Conservation (phyloP, 2,888 invertebrate genomes). For the Leptinotarsa rubiginosa region DNA sequence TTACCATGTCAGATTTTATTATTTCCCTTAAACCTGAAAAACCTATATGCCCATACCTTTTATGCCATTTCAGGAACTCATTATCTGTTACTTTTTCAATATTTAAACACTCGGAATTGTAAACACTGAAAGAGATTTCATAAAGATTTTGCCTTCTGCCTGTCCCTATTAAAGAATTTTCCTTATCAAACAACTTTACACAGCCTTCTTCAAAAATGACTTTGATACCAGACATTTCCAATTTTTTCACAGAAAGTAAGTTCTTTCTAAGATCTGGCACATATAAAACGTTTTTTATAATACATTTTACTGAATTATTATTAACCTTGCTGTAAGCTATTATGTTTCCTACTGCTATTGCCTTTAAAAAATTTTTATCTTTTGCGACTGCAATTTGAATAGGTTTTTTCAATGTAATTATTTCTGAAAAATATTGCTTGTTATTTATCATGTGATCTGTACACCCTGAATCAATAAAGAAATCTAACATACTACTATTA, state of each 20-base stretch:
- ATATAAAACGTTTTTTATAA: constrained; percentile 43
- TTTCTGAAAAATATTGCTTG: not conserved
- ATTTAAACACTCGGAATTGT: constrained; percentile 35
- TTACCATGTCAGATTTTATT: constrained; percentile 6
- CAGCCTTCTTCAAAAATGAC: constrained; percentile 36
- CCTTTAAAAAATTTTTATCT: constrained; percentile 20
- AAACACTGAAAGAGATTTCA: constrained; percentile 35
- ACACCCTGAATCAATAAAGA: constrained; percentile 2
- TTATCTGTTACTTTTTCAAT: constrained; percentile 14
- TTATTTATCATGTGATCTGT: not conserved
- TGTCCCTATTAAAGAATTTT: constrained; percentile 27
- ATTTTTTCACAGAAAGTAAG: constrained; percentile 34
- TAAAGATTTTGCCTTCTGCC: constrained; percentile 39
- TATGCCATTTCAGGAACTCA: constrained; percentile 20
- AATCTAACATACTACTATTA: not conserved
- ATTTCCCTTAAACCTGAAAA: constrained; percentile 16
- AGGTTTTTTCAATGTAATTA: not conserved
- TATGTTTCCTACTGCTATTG: constrained; percentile 42
- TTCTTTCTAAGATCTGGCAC: constrained; percentile 32
- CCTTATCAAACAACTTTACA: constrained; percentile 30
- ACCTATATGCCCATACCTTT: constrained; percentile 22
- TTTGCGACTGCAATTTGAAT: constrained; percentile 20
- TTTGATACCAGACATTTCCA: constrained; percentile 33
- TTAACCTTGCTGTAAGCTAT: constrained; percentile 21
- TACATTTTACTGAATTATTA: constrained; percentile 36